phyloP scores from a whole-genome alignment of 1,140 invertebrate species.

The Gyrodactylus bullatarudis region DNA sequence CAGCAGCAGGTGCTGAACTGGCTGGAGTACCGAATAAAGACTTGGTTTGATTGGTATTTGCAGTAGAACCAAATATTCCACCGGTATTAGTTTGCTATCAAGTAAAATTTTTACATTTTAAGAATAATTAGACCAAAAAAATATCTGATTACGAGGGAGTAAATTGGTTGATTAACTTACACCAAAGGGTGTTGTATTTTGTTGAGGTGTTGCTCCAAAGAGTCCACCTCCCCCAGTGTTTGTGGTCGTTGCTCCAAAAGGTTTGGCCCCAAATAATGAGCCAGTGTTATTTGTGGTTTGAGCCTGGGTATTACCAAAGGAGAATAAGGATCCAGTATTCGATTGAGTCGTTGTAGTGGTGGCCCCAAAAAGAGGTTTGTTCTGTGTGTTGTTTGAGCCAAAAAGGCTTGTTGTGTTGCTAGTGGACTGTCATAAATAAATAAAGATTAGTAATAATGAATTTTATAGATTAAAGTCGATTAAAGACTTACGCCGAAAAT shows the following conservation, averaged over 20 bases:
- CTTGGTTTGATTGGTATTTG: background rate
- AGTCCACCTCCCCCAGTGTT: background rate
- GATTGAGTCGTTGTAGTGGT: background rate
- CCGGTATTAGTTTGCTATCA: background rate
- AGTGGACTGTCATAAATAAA: background rate
- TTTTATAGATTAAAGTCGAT: background rate
- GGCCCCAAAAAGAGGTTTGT: background rate
- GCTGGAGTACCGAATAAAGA: background rate
- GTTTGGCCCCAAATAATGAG: background rate
- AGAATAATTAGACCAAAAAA: too few relatives aligned
- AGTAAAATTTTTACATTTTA: background rate
- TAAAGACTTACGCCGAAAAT: background rate
- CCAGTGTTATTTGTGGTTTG: background rate
- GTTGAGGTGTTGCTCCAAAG: background rate
- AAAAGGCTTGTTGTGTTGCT: background rate
- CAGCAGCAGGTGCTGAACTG: background rate
- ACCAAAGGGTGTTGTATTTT: background rate
- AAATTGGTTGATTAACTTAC: too few relatives aligned
- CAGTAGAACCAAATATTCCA: background rate
- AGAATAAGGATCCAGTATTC: background rate
- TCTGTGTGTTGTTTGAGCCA: background rate
- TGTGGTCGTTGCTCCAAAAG: background rate
- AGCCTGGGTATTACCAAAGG: background rate
- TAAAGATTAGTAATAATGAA: background rate
- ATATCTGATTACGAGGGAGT: too few relatives aligned